Evolutionary conservation across 2,888 invertebrate species (phyloP).

Genomic region (Lycophotia porphyrea): DNA sequence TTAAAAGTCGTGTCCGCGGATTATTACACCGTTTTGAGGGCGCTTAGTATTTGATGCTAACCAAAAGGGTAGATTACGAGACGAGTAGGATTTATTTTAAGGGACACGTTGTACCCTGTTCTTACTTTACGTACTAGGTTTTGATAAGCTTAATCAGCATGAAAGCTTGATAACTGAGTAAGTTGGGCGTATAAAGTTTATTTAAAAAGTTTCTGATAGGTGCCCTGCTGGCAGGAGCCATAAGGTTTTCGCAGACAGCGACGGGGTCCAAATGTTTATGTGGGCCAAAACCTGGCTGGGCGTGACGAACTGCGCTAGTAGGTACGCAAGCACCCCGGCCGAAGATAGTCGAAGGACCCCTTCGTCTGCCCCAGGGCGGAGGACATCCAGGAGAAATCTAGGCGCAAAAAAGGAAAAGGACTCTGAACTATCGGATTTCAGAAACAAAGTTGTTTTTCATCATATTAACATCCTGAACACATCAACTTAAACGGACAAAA

Average conservation of each 20-base stretch:
- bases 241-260: too few relatives aligned
- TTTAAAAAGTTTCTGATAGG: background rate
- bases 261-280: too few relatives aligned
- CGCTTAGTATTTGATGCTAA: conserved; percentile 11
- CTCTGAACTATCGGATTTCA: background rate
- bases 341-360: too few relatives aligned
- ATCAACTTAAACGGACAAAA: too few relatives aligned
- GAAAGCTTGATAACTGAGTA: background rate
- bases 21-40: conserved; percentile 21
- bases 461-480: too few relatives aligned
- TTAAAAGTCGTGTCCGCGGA: conserved; percentile 24
- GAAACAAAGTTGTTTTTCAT: background rate
- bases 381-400: too few relatives aligned
- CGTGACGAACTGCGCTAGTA: too few relatives aligned
- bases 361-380: too few relatives aligned
- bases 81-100: background rate
- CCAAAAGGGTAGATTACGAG: background rate
- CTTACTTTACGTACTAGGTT: background rate
- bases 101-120: background rate
- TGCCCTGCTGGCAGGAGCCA: background rate
- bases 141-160: background rate
- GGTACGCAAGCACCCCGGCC: too few relatives aligned
- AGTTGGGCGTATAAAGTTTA: background rate
- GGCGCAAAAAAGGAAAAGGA: too few relatives aligned
- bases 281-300: too few relatives aligned